Percentiles rank a stretch among this genome's conserved stretches.
phyloP scores from a whole-genome alignment of 2,888 invertebrate species.

The Arenicola marina region DNA sequence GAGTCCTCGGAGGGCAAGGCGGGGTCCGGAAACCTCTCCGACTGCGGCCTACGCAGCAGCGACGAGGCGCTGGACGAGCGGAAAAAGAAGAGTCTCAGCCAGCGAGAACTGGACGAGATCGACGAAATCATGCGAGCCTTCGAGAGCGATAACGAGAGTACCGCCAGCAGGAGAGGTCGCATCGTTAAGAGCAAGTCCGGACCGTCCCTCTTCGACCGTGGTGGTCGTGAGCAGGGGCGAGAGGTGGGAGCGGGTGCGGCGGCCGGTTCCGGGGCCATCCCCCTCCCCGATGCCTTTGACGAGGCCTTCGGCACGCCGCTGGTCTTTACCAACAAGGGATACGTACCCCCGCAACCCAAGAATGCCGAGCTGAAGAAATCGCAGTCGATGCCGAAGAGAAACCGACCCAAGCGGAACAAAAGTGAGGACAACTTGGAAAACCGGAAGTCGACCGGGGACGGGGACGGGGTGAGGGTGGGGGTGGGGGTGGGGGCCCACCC shows the following conservation, averaged over 20 bases:
- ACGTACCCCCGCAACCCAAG: not conserved
- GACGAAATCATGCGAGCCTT: constrained; percentile 15
- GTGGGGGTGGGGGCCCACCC: too few relatives aligned
- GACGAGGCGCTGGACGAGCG: not conserved
- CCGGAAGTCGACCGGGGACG: too few relatives aligned
- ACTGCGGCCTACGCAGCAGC: too few relatives aligned
- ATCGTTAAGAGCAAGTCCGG: not conserved
- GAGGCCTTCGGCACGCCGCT: not conserved
- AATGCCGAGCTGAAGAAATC: not conserved
- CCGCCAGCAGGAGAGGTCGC: not conserved
- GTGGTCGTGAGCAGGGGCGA: too few relatives aligned
- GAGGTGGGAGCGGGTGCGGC: too few relatives aligned
- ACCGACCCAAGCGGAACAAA: not conserved
- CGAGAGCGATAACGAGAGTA: not conserved
- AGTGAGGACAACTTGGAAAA: too few relatives aligned
- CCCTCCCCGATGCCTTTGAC: not conserved
- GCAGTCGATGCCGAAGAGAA: not conserved
- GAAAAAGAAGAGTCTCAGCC: not conserved
- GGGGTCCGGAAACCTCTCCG: too few relatives aligned
- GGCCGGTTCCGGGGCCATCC: too few relatives aligned
- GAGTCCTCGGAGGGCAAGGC: not conserved
- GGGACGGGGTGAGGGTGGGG: not conserved
- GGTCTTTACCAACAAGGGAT: not conserved
- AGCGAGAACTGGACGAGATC: constrained; percentile 10
- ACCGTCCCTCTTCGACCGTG: not conserved